Evolutionary conservation across 2,888 invertebrate genomes (phyloP), one percentile per base, ranked within the genome.

Genomic region (Drosophila fungiperda): DNA sequence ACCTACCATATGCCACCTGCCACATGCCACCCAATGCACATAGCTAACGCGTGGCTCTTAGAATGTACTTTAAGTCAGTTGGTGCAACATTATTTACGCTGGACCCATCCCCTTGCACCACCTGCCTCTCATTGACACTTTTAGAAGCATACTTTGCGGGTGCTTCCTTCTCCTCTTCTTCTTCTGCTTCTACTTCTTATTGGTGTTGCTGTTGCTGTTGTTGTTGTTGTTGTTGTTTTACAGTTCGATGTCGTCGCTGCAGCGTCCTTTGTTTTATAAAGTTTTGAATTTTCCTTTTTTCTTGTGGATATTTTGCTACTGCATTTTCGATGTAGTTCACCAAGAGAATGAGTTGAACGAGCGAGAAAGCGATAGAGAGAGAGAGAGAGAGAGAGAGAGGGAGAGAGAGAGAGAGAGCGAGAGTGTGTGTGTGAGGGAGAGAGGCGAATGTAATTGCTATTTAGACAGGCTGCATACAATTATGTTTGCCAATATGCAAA

Each of bases 91-190:
- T 80, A 80, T 80, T 61, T 76, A 65, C 55, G 42, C 60, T 75
- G 62, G 64, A 11, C 33, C 15, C 17, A 6, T 26, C 11, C 32
- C 29, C 32, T 4, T 12, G 35, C 20, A 3, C 11, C 32, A 23
- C 36, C 26, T 45, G 45, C 15, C 4, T 38, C 50, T 45, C 54
- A 53, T 67, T 86, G 69, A 67, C 86, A 76, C 73, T 77, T 80
- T 82, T 79, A 73, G 78, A 70, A 80, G 85, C 76, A 86, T 88
- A 88, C 80, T 86, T 88, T 88, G 54, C 68, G 71, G 69, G 86
- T 73, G 80, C 55, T 29, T 40, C 54, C 23, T 3, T 9, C 40
- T 55, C n/a, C 3, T 23, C 23, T 12, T 1, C 55, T 33, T 38
- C 8, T 38, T 11, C 12, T n/a, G 9, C 5, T 15, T 11, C 12